These are phyloP conservation scores for Anastatus disparis DNA, from an alignment of 1,140 invertebrate genomes.

Conservation along the genomic window DNA sequence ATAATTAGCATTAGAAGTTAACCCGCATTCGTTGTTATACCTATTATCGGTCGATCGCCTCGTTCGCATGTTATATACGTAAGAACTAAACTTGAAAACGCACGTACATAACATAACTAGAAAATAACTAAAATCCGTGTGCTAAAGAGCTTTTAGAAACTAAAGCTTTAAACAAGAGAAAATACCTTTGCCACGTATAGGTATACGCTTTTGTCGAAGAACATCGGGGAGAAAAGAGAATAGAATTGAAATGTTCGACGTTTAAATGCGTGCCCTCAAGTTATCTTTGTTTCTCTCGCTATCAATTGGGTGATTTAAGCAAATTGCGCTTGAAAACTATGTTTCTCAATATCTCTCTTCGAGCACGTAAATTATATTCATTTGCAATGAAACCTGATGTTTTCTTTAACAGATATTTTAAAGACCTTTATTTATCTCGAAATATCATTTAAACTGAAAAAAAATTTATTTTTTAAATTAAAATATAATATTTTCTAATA, in stretches of 20 bases:
- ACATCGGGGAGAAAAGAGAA: too few species aligned
- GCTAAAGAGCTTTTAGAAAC: too few species aligned
- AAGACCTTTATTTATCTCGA: too few species aligned
- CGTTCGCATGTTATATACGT: background rate
- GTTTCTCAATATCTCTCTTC: background rate
- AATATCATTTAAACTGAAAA: too few species aligned
- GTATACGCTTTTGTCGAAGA: too few species aligned
- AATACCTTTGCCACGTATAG: too few species aligned
- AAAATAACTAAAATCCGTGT: too few species aligned
- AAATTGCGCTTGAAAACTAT: conserved; percentile 12
- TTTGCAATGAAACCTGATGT: background rate
- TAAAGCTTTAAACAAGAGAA: too few species aligned
- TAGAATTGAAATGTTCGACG: conserved; percentile 47
- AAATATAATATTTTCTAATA: too few species aligned
- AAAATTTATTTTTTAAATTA: too few species aligned
- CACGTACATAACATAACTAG: too few species aligned
- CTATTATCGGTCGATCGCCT: background rate
- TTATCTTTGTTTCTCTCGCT: conserved; percentile 34
- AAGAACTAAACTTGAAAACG: too few species aligned
- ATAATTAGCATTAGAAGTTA: conserved; percentile 60
- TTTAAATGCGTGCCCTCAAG: conserved; percentile 44
- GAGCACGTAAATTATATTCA: background rate
- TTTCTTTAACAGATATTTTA: background rate
- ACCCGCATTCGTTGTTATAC: conserved; percentile 44
- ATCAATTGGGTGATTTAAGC: conserved; percentile 18